Evolutionary conservation across 2,888 invertebrate species (phyloP).

Genomic region (Drosophila tripunctata): DNA sequence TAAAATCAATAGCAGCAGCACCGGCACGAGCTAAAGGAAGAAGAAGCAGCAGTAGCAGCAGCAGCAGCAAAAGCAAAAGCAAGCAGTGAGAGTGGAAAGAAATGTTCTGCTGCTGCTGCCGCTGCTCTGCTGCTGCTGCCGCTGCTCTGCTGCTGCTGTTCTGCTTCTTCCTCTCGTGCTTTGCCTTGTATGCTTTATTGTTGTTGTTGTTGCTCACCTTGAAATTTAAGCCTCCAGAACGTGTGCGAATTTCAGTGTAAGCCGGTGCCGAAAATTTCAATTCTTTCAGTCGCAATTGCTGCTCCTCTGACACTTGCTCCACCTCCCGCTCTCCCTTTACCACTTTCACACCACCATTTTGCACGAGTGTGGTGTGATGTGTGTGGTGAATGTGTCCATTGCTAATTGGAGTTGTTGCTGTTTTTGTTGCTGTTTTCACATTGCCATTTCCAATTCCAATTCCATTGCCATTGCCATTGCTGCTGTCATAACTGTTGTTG

Average conservation of each 20-base stretch:
- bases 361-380: not conserved
- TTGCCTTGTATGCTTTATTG: slow-evolving; percentile 13
- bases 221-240: slow-evolving; percentile 59
- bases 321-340: not conserved
- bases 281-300: slow-evolving; percentile 37
- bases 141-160: too few relatives aligned
- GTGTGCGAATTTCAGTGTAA: slow-evolving; percentile 77
- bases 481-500: slow-evolving; percentile 40
- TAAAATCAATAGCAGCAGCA: slow-evolving; percentile 39
- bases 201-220: slow-evolving; percentile 66
- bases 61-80: slow-evolving; percentile 23
- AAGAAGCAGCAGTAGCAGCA: slow-evolving; percentile 32
- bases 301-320: slow-evolving; percentile 24
- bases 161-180: slow-evolving; percentile 18
- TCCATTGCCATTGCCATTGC: slow-evolving; percentile 18
- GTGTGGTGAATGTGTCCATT: slow-evolving; percentile 50
- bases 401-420: slow-evolving; percentile 38
- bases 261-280: slow-evolving; percentile 77
- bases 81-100: not conserved
- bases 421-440: too few relatives aligned
- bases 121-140: not conserved
- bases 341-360: not conserved
- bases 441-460: too few relatives aligned
- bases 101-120: not conserved
- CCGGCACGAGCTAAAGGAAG: slow-evolving; percentile 44